A percentile compares a stretch with the other conserved stretches of the same genome.
phyloP scores from a whole-genome alignment of 2,113 vertebrate genomes.

The Ginglymostoma cirratum region DNA sequence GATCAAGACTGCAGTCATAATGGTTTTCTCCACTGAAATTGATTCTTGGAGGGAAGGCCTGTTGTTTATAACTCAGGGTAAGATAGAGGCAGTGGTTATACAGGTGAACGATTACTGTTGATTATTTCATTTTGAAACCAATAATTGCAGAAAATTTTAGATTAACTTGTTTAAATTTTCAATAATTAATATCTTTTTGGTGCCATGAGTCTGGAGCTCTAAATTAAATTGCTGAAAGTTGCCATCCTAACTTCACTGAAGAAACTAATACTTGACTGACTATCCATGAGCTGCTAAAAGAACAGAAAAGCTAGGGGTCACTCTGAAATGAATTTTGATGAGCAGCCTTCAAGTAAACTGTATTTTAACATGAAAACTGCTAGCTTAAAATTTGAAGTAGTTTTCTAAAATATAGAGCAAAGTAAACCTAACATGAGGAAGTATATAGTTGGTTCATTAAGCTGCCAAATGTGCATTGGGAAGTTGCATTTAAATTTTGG shows the following conservation, averaged over 20 bases:
- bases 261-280: background rate
- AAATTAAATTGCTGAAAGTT: background rate
- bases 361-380: background rate
- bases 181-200: no score
- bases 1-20: background rate
- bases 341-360: background rate
- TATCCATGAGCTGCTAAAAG: background rate
- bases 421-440: background rate
- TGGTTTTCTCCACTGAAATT: slow-evolving; percentile 8
- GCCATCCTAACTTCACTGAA: background rate
- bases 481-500: background rate
- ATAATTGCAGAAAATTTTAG: background rate
- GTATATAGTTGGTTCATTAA: background rate
- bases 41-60: background rate
- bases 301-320: background rate
- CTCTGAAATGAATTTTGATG: background rate
- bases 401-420: background rate
- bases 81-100: background rate
- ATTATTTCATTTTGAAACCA: background rate
- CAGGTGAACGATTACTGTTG: background rate
- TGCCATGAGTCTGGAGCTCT: background rate
- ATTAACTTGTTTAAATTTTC: background rate
- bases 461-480: background rate
- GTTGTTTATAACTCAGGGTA: background rate
- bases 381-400: background rate